A percentile compares a stretch with the other conserved stretches of the same genome.
Conservation (phyloP, 2,113 vertebrate genomes). For the Tinamus guttatus region DNA sequence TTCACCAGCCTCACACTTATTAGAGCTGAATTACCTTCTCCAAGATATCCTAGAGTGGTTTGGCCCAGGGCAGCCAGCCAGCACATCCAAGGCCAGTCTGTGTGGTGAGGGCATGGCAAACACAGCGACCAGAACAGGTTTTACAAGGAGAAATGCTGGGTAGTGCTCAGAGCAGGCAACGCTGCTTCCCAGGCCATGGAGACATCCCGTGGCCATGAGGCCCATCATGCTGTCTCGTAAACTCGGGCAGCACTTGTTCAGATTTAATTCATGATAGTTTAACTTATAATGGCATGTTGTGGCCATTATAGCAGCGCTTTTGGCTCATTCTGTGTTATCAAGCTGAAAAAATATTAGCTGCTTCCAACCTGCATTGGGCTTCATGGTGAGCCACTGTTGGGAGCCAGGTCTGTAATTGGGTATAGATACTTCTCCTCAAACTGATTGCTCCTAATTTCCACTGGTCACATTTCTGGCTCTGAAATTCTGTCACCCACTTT, state of each 20-base stretch:
- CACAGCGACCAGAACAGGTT: background rate
- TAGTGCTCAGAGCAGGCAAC: background rate
- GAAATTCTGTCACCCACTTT: background rate
- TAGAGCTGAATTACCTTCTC: background rate
- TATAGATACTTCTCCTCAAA: background rate
- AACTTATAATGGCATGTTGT: background rate
- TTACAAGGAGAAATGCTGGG: background rate
- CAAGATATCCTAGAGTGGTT: rapidly evolving
- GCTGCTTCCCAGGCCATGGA: background rate
- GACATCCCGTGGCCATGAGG: background rate
- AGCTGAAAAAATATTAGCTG: background rate
- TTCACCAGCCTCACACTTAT: background rate
- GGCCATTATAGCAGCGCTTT: background rate
- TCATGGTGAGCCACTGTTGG: background rate
- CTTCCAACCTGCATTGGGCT: background rate
- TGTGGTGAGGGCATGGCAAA: background rate
- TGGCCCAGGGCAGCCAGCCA: background rate
- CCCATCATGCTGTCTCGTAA: background rate
- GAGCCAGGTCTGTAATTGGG: background rate
- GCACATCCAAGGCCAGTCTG: rapidly evolving
- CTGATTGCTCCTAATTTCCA: background rate
- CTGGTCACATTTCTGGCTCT: background rate
- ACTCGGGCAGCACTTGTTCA: background rate
- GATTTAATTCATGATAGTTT: background rate
- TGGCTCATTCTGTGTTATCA: background rate